Evolutionary conservation across 2,888 invertebrate genomes (phyloP), one percentile per base, ranked within the genome.

Genomic region (Cheiracanthium punctorium): DNA sequence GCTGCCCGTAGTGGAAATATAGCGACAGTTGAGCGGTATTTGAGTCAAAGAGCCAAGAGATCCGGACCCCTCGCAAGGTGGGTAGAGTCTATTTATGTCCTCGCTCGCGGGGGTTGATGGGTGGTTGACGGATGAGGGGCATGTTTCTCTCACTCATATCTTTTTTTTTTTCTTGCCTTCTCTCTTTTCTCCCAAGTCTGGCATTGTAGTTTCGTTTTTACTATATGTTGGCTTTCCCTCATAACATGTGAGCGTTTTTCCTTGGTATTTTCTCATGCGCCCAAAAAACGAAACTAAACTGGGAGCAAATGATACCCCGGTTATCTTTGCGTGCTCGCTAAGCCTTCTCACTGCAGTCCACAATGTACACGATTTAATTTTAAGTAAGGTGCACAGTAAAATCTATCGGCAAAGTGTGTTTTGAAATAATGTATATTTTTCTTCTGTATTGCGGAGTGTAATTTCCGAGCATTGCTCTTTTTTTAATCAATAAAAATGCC

Each of bases 1-100:
- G 98, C 97, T 90, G 97, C 98, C 90, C 95, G 98, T 91, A 96
- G 95, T 93, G 98, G 98, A 91, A 96, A 98, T 93, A 94, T 95
- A 30, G 89, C 90, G 29, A 89, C 90, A 28, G 90, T 92, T 33
- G 91, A 91, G 84, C 91, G 91, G 88, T 89, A 92, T 37, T 88
- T 92, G 79, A 89, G 90, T 77, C 84, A 85, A 77, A 74, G 89
- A 58, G 80, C 87, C 64, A 89, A 87, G 74, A 88, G 88, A 85
- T 84, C 87, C 28, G 89, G 89, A 29, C 89, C 89, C 58, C 88
- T 89, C 64, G 88, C 89, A 37, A 89, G 89, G 89, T 89, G 84
- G 89, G 82, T 89, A 87, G 82, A 82, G 82, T 88, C 90, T 91
- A 90, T 90, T 88, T 92, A 93, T 41, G 12, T 33, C 41, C 29